phyloP scores from a whole-genome alignment of 2,888 invertebrate genomes.

The Helicoverpa assulta region DNA sequence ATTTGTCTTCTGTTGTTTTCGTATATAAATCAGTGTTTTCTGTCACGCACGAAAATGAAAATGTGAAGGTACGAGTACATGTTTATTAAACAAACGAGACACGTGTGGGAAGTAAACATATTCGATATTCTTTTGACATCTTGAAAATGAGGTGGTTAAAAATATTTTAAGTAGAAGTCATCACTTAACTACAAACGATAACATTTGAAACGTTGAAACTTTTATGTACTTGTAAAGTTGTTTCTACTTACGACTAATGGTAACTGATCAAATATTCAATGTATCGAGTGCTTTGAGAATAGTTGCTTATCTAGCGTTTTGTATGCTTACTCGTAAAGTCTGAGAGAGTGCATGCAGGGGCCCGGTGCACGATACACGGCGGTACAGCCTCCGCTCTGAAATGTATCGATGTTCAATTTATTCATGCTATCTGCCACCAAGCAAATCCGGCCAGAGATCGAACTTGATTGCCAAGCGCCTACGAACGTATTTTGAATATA shows the following conservation, averaged over 20 bases:
- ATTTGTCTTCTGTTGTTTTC: conserved; percentile 36
- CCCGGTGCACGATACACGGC: conserved; percentile 22
- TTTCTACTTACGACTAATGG: too few species aligned
- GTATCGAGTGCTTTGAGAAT: conserved; percentile 39
- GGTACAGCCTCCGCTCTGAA: conserved; percentile 47
- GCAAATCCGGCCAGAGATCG: conserved; percentile 61
- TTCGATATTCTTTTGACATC: background rate
- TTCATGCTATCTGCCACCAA: conserved; percentile 67
- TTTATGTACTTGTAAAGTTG: background rate
- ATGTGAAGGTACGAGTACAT: conserved; percentile 2
- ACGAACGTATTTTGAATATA: conserved; percentile 48
- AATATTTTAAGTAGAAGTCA: too few species aligned
- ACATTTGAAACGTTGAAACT: too few species aligned
- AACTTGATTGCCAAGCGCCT: conserved; percentile 58
- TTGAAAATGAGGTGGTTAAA: background rate
- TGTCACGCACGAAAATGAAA: conserved; percentile 14
- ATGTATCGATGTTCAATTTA: conserved; percentile 72
- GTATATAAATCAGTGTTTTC: conserved; percentile 22
- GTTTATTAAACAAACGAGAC: conserved; percentile 8
- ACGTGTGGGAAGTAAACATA: conserved; percentile 5
- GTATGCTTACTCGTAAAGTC: conserved; percentile 60
- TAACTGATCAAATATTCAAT: background rate
- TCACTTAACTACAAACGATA: too few species aligned
- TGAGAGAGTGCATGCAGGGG: conserved; percentile 55
- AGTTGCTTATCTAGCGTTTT: conserved; percentile 25